These are phyloP conservation scores for Azemiops feae DNA, from an alignment of 2,113 vertebrate genomes.

Conservation along the genomic window DNA sequence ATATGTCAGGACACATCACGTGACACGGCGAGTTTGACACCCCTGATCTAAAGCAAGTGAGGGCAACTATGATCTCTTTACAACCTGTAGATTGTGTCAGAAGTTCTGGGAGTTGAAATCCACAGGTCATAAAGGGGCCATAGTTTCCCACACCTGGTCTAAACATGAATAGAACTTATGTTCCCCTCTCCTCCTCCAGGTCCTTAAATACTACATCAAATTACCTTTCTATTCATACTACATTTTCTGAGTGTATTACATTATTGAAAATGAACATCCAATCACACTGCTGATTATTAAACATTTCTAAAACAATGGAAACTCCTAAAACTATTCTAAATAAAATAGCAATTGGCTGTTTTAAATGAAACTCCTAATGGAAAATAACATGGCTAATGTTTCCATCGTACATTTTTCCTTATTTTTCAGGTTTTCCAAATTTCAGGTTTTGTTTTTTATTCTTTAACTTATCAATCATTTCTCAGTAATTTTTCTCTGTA, in stretches of 20 bases:
- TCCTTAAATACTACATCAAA: neutral
- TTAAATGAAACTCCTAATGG: neutral
- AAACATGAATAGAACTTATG: neutral
- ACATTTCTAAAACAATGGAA: neutral
- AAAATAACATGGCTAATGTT: slow-evolving; percentile 5
- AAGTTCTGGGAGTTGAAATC: neutral
- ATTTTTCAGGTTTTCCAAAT: neutral
- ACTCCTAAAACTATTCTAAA: neutral
- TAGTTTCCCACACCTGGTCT: neutral
- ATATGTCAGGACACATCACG: too few species aligned
- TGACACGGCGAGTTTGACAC: too few species aligned
- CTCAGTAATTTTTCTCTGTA: neutral
- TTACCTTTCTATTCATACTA: neutral
- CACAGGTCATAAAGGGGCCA: neutral
- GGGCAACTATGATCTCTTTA: neutral
- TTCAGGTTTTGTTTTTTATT: neutral
- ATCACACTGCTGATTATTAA: neutral
- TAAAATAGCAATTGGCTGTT: neutral
- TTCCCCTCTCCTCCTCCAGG: neutral
- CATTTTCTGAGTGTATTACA: neutral
- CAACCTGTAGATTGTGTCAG: neutral
- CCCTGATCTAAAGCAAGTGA: too few species aligned
- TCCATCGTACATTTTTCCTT: neutral
- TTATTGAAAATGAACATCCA: neutral
- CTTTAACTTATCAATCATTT: neutral